Conservation (phyloP, 2,113 vertebrate species). For the Haplochromis vanheusdeni region DNA sequence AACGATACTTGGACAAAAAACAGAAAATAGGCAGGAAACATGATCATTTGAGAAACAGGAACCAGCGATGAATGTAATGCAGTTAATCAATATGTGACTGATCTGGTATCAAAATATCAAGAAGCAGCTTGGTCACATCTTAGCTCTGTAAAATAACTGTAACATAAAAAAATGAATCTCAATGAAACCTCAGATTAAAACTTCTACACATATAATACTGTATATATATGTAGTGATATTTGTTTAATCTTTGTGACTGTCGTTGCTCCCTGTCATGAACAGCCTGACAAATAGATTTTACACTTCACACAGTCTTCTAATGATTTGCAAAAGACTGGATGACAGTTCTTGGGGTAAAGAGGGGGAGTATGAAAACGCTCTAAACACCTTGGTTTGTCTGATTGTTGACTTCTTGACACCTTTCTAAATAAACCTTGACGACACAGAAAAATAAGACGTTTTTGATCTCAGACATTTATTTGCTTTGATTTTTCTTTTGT, state of each 20-base stretch:
- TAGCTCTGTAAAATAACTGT: not conserved
- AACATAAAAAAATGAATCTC: not conserved
- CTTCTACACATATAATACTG: not conserved
- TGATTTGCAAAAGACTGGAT: not conserved
- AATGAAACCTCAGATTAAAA: not conserved
- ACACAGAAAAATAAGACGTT: not conserved
- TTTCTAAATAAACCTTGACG: not conserved
- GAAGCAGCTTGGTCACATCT: not conserved
- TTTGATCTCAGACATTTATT: not conserved
- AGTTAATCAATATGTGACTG: not conserved
- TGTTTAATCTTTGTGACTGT: not conserved
- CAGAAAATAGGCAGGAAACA: not conserved
- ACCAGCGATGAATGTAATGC: not conserved
- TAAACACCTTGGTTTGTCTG: not conserved
- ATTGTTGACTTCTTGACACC: not conserved
- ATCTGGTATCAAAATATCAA: not conserved
- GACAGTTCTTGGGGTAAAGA: not conserved
- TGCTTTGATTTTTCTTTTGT: not conserved
- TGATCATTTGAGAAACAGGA: not conserved
- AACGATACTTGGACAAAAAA: not conserved
- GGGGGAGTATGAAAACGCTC: not conserved
- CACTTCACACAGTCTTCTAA: not conserved
- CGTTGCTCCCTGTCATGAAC: not conserved
- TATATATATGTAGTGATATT: not conserved
- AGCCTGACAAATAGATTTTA: not conserved